Evolutionary conservation across 2,797 vertebrate genomes (phyloP).

Genomic region (Phoxinus dragarum): DNA sequence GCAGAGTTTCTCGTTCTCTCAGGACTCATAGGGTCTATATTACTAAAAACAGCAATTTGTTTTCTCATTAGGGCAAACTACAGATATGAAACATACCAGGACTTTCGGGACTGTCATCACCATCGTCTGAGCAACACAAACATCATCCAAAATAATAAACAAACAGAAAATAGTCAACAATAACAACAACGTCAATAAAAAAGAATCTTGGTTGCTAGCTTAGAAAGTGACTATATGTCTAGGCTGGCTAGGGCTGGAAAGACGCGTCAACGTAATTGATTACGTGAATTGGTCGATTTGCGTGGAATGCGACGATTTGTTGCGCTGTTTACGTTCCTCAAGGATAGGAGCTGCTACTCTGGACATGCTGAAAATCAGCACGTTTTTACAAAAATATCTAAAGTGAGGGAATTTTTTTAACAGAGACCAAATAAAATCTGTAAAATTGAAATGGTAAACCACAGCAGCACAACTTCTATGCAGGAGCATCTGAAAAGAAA

Average conservation of each 20-base stretch:
- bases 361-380: background rate
- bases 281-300: background rate
- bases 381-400: background rate
- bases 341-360: background rate
- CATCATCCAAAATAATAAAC: slow-evolving; percentile 72
- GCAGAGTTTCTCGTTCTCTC: slow-evolving; percentile 32
- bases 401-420: background rate
- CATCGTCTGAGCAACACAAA: slow-evolving; percentile 77
- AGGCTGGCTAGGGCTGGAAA: background rate
- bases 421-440: background rate
- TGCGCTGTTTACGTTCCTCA: background rate
- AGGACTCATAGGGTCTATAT: slow-evolving; percentile 55
- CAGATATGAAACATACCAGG: slow-evolving; percentile 77
- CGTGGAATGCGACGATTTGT: background rate
- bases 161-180: slow-evolving; percentile 62
- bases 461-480: background rate
- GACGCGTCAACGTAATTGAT: accelerated
- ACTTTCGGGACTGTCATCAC: slow-evolving; percentile 75
- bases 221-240: slow-evolving; percentile 11
- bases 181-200: background rate
- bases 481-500: background rate
- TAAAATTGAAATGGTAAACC: background rate
- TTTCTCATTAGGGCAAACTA: slow-evolving; percentile 66
- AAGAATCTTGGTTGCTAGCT: slow-evolving; percentile 19
- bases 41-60: slow-evolving; percentile 64